These are phyloP conservation scores for Platycnemis pennipes DNA, from an alignment of 2,888 invertebrate species.

Conservation along the genomic window DNA sequence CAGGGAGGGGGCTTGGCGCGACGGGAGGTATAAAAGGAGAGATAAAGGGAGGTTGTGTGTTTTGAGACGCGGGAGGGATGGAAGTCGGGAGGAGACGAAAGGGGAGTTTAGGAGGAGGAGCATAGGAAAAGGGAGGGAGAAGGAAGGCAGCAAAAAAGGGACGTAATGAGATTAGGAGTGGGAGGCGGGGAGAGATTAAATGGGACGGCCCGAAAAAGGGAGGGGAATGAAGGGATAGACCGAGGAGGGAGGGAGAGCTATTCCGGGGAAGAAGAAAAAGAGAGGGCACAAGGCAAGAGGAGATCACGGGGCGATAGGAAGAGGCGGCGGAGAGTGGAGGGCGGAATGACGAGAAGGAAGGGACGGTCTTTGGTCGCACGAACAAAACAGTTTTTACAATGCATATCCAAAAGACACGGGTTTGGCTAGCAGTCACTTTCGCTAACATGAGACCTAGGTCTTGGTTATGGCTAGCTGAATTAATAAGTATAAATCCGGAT, in stretches of 20 bases:
- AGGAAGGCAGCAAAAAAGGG: too few relatives aligned
- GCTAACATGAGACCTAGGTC: too few relatives aligned
- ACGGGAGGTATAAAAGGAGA: background rate
- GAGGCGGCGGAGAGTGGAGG: background rate
- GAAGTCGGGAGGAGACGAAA: background rate
- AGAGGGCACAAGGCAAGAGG: background rate
- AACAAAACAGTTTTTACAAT: too few relatives aligned
- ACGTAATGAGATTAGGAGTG: too few relatives aligned
- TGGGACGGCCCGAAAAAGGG: too few relatives aligned
- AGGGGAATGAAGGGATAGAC: background rate
- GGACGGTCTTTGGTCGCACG: too few relatives aligned
- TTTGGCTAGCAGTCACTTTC: too few relatives aligned
- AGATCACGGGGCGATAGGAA: background rate
- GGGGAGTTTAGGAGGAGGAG: background rate
- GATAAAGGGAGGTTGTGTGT: background rate
- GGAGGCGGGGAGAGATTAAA: too few relatives aligned
- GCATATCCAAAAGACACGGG: too few relatives aligned
- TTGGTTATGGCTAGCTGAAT: too few relatives aligned
- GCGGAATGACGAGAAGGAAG: background rate
- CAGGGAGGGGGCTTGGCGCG: background rate
- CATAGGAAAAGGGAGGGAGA: background rate
- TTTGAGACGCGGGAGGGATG: conserved; percentile 13
- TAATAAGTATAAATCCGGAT: too few relatives aligned
- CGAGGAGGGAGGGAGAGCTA: background rate
- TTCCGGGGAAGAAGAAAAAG: background rate